Percentiles rank a stretch among this genome's conserved stretches.
phyloP scores from a whole-genome alignment of 1,140 invertebrate species.

The Diploscapter pachys region DNA sequence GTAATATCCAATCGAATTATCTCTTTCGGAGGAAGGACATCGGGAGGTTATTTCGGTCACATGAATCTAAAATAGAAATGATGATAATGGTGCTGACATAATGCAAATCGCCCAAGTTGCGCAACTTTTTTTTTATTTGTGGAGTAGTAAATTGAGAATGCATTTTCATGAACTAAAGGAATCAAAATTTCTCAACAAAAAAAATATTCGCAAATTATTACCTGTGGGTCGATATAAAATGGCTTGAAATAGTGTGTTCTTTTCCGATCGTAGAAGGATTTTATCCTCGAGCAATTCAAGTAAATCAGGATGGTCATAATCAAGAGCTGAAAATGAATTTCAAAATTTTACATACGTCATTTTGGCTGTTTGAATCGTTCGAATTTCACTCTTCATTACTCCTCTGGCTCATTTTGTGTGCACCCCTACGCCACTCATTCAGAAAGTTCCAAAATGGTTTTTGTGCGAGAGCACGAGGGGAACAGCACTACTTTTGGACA shows the following conservation, averaged over 20 bases:
- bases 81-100: too few species aligned
- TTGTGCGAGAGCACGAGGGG: constrained; percentile 2
- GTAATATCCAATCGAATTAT: too few species aligned
- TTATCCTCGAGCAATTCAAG: constrained; percentile 24
- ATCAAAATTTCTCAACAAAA: too few species aligned
- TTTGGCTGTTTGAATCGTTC: too few species aligned
- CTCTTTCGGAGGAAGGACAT: too few species aligned
- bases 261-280: constrained; percentile 23
- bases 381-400: too few species aligned
- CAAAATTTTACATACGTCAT: constrained; percentile 8
- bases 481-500: not conserved
- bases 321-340: constrained; percentile 9
- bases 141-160: too few species aligned
- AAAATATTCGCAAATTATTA: not conserved
- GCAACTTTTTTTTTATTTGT: too few species aligned
- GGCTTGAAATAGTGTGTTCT: constrained; percentile 31
- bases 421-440: constrained; percentile 10
- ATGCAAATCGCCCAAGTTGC: too few species aligned
- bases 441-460: not conserved
- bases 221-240: constrained; percentile 23
- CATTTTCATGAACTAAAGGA: too few species aligned
- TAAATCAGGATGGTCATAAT: constrained; percentile 17
- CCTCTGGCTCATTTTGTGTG: constrained; percentile 3
- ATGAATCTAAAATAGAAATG: too few species aligned
- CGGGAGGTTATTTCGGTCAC: too few species aligned